These are phyloP conservation scores for Pharmacophagus antenor DNA, from an alignment of 2,888 invertebrate genomes.

Conservation along the genomic window DNA sequence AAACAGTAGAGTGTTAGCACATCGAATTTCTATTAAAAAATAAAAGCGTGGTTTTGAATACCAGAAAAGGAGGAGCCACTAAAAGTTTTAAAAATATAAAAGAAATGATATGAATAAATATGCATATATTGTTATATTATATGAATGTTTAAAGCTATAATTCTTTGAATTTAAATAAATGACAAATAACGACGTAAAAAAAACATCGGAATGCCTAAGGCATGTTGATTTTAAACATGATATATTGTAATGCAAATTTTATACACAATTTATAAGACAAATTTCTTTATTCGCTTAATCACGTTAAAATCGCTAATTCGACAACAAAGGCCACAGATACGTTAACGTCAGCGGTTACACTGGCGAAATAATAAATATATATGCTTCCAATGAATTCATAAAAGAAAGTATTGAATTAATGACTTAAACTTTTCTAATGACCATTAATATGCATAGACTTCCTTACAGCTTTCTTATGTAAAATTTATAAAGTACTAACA, in stretches of 20 bases:
- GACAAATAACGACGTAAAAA: slow-evolving; percentile 17
- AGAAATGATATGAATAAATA: slow-evolving; percentile 21
- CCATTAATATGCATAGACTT: background rate
- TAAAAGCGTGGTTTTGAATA: background rate
- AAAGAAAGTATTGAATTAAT: background rate
- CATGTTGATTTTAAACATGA: slow-evolving; percentile 11
- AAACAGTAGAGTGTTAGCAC: background rate
- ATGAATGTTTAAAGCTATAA: slow-evolving; percentile 8
- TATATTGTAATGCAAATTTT: slow-evolving; percentile 18
- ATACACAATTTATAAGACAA: slow-evolving; percentile 8
- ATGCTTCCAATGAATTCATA: background rate
- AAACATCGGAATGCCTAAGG: slow-evolving; percentile 7
- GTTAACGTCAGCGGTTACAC: slow-evolving; percentile 8
- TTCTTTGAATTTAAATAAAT: slow-evolving; percentile 17
- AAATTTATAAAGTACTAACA: background rate
- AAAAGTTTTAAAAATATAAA: slow-evolving; percentile 3
- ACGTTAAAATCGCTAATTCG: slow-evolving; percentile 6
- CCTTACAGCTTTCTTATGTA: background rate
- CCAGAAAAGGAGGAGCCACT: background rate
- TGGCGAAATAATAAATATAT: background rate
- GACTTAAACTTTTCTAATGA: slow-evolving; percentile 5
- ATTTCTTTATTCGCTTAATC: slow-evolving; percentile 9
- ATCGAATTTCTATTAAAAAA: background rate
- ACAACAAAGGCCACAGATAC: slow-evolving; percentile 23
- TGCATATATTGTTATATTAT: slow-evolving; percentile 11